Percentiles rank a stretch among this genome's conserved stretches.
These are phyloP conservation scores for Heliothis virescens DNA, from an alignment of 1,140 invertebrate species.

Conservation along the genomic window DNA sequence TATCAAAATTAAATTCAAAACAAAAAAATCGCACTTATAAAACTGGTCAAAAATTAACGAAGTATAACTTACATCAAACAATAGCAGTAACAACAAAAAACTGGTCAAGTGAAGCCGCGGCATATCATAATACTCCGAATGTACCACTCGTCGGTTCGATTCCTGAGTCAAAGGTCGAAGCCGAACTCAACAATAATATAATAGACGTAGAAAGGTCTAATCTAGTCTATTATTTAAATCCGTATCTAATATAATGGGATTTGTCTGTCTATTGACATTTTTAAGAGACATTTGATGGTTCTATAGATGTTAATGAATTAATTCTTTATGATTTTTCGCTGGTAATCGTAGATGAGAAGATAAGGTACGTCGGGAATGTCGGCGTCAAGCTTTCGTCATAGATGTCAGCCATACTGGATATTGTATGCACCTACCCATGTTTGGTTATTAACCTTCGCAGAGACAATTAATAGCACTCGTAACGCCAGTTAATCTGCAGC, in stretches of 20 bases:
- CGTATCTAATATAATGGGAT: constrained; percentile 46
- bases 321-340: constrained; percentile 37
- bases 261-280: constrained; percentile 46
- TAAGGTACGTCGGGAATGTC: neutral
- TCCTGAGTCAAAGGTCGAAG: constrained; percentile 37
- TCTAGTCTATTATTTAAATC: constrained; percentile 50
- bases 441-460: neutral
- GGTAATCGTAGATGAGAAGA: constrained; percentile 34
- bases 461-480: neutral
- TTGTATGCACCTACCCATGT: neutral
- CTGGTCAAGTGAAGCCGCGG: constrained; percentile 41
- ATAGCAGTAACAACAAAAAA: constrained; percentile 49
- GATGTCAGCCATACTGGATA: constrained; percentile 4
- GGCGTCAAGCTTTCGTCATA: neutral
- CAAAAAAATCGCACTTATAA: constrained; percentile 2
- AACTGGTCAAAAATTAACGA: constrained; percentile 22
- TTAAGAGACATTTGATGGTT: constrained; percentile 47
- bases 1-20: neutral
- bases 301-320: constrained; percentile 47
- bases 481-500: neutral
- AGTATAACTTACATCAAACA: constrained; percentile 46
- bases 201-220: constrained; percentile 43
- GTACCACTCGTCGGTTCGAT: constrained; percentile 40
- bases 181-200: constrained; percentile 34
- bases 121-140: constrained; percentile 26